Base-by-base conservation (phyloP, 2,113 vertebrate species). In the Sturnus vulgaris region DNA sequence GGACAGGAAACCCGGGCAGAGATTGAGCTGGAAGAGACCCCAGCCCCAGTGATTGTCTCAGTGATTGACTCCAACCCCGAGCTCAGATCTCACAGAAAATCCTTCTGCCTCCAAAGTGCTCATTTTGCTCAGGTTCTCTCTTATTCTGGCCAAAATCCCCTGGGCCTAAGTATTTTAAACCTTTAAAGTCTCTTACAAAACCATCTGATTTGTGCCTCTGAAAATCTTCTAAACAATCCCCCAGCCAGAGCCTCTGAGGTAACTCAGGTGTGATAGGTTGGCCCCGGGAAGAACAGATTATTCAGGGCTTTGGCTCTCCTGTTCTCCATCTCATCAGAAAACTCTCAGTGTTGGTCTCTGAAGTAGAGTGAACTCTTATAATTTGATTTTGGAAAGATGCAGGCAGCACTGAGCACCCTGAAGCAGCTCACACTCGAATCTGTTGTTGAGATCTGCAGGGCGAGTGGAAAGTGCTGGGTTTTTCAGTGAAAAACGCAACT, bases 11-110 rank as follows among this genome's bases (percentile, higher is more conserved):
- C 13, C 63, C 22, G 40, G 39, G 9, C 23, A 47, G 40, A 33
- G 61, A 25, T n/a, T n/a, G 70, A 46, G 8, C 23, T 53, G 47
- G 31, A 46, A 9, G 20, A 61, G 60, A 77, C 16, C 63, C 25
- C n/a, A 70, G 50, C n/a, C 22, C 24, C 77, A 46, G 33, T n/a
- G 55, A n/a, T 23, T n/a, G 12, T 57, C 10, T 15, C 55, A 35
- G 68, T 37, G 25, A 27, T 1, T 39, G 33, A 15, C 22, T 53
- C 61, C 60, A 40, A 22, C 8, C 27, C 12, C 0, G 0, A 56
- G 31, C 46, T 64, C 49, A 76, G 37, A 37, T 18, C 63, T 56
- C 21, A 22, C 39, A 71, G 64, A 59, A 77, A 46, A 9, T 21
- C 63, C n/a, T 69, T 52, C 46, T 76, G 46, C 42, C 61, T 23